A percentile compares a stretch with the other conserved stretches of the same genome.
Conservation (phyloP, 92 coral and sea anemone genomes). For the Parazoanthus atlanticus region DNA sequence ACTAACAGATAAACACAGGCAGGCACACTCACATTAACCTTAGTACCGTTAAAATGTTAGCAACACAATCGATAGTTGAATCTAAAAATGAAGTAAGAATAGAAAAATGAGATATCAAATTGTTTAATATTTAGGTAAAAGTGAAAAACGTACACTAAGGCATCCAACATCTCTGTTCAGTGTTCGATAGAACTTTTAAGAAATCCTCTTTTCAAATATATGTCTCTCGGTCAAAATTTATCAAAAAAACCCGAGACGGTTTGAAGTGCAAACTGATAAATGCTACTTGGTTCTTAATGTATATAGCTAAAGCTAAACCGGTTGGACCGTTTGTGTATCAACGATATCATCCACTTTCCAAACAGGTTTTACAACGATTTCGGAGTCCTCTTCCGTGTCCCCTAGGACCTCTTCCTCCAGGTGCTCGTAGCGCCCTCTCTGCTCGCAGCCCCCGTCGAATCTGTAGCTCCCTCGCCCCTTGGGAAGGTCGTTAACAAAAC, state of each 20-base stretch:
- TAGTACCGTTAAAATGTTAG: no score
- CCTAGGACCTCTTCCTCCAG: constrained; percentile 54
- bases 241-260: no score
- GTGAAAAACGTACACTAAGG: no score
- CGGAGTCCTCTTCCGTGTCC: constrained; percentile 69
- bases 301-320: neutral
- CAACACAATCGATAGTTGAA: no score
- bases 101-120: no score
- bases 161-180: no score
- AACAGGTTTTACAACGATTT: constrained; percentile 47
- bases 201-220: no score
- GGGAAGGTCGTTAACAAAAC: constrained; percentile 64
- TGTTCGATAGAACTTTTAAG: no score
- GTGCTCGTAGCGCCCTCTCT: constrained; percentile 75
- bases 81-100: no score
- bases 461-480: constrained; percentile 75
- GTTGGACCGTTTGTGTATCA: constrained; percentile 40
- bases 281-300: neutral
- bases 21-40: no score
- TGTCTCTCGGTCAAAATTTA: neutral
- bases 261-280: neutral
- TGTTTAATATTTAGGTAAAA: no score
- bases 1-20: no score
- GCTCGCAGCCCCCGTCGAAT: constrained; percentile 79
- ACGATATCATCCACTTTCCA: constrained; percentile 78